Evolutionary conservation across 2,797 vertebrate genomes (phyloP).

Genomic region (Sebastes itinus): DNA sequence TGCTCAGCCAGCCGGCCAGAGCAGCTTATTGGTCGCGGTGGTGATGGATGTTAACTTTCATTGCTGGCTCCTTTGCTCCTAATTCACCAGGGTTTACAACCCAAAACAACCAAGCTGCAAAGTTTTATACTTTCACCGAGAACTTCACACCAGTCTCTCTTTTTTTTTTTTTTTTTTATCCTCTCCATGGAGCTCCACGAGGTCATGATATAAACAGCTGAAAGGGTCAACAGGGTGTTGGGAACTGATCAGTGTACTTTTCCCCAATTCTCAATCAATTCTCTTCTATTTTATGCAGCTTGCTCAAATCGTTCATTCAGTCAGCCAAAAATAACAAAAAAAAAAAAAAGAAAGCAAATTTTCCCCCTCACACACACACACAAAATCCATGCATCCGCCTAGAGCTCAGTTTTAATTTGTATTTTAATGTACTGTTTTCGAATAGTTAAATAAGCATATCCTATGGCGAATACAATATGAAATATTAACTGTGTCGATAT

Average conservation of each 20-base stretch:
- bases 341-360: not conserved
- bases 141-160: constrained; percentile 2
- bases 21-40: constrained; percentile 77
- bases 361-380: not conserved
- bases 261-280: constrained; percentile 33
- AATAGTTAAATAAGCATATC: constrained; percentile 78
- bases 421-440: constrained; percentile 75
- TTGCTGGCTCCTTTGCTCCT: constrained; percentile 69
- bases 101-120: constrained; percentile 50
- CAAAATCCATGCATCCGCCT: constrained; percentile 61
- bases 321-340: constrained; percentile 44
- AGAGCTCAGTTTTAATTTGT: constrained; percentile 74
- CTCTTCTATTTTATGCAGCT: constrained; percentile 16
- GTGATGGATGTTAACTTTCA: constrained; percentile 82
- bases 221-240: constrained; percentile 35
- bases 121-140: constrained; percentile 62
- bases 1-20: constrained; percentile 78
- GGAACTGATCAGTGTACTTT: constrained; percentile 33
- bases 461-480: constrained; percentile 79
- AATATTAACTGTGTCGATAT: constrained; percentile 82
- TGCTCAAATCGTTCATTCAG: constrained; percentile 31
- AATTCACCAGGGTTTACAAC: constrained; percentile 72
- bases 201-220: not conserved
- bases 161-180: no score
- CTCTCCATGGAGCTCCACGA: not conserved